phyloP scores from a whole-genome alignment of 2,888 invertebrate species.

The Opisthograptis luteolata region DNA sequence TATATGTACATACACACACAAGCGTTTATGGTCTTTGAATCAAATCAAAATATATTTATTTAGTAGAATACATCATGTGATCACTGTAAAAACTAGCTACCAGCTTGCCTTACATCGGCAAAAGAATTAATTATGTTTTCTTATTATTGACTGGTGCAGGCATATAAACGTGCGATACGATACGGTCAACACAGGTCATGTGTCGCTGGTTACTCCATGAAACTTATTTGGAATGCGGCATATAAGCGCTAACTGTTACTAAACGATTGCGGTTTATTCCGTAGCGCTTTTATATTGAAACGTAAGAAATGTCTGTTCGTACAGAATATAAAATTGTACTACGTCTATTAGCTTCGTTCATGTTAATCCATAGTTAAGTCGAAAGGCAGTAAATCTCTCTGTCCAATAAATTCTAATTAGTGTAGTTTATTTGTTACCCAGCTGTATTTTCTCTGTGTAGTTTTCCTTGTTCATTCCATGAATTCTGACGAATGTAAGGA shows the following conservation, averaged over 20 bases:
- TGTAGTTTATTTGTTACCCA: background rate
- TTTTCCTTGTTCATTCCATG: background rate
- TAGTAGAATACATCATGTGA: too few relatives aligned
- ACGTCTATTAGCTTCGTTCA: constrained; percentile 3
- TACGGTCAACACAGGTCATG: background rate
- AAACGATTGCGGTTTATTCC: constrained; percentile 7
- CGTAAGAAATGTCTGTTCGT: too few relatives aligned
- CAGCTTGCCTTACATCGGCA: too few relatives aligned
- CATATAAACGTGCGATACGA: background rate
- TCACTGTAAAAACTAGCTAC: too few relatives aligned
- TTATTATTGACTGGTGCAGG: too few relatives aligned
- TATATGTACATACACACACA: too few relatives aligned
- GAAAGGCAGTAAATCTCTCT: background rate
- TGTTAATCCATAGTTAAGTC: constrained; percentile 2
- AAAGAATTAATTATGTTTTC: too few relatives aligned
- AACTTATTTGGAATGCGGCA: constrained; percentile 3
- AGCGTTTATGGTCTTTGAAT: background rate
- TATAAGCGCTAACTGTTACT: constrained; percentile 15
- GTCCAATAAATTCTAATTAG: background rate
- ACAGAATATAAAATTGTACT: too few relatives aligned
- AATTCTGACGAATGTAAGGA: too few relatives aligned
- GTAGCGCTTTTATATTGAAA: too few relatives aligned
- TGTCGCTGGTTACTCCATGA: constrained; percentile 3
- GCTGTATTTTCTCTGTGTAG: constrained; percentile 1
- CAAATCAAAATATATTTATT: too few relatives aligned